A percentile compares a stretch with the other conserved stretches of the same genome.
These are phyloP conservation scores for Noctuana brunneofusca DNA, from an alignment of 2,888 invertebrate genomes.

Conservation along the genomic window DNA sequence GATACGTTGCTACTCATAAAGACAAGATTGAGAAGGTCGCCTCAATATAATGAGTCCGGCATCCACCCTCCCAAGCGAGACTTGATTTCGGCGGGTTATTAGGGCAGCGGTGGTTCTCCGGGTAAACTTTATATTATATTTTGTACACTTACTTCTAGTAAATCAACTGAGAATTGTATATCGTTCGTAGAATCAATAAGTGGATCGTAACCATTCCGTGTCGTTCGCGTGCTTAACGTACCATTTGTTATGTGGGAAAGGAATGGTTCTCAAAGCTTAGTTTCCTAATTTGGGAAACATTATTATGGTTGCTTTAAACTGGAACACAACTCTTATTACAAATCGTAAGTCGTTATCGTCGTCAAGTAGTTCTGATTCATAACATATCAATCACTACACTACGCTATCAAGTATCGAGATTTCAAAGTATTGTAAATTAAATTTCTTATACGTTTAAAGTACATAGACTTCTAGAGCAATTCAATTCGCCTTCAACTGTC, in stretches of 20 bases:
- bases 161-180: neutral
- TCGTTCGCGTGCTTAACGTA: neutral
- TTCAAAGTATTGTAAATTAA: too few species aligned
- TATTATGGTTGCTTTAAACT: slow-evolving; percentile 1
- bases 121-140: too few species aligned
- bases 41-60: too few species aligned
- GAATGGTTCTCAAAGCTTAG: slow-evolving; percentile 16
- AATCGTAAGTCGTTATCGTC: neutral
- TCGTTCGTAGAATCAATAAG: neutral
- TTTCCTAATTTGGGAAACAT: slow-evolving; percentile 28
- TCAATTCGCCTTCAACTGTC: too few species aligned
- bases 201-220: neutral
- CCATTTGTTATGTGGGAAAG: slow-evolving; percentile 20
- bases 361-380: neutral
- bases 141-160: neutral
- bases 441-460: too few species aligned
- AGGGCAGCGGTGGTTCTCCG: too few species aligned
- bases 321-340: neutral
- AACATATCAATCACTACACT: neutral
- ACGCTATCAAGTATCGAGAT: neutral
- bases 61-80: too few species aligned
- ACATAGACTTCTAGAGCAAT: too few species aligned
- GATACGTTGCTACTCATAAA: too few species aligned
- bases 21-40: too few species aligned
- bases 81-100: too few species aligned